These are phyloP conservation scores for Heliconius melpomene DNA, from an alignment of 1,140 invertebrate species.

Conservation along the genomic window DNA sequence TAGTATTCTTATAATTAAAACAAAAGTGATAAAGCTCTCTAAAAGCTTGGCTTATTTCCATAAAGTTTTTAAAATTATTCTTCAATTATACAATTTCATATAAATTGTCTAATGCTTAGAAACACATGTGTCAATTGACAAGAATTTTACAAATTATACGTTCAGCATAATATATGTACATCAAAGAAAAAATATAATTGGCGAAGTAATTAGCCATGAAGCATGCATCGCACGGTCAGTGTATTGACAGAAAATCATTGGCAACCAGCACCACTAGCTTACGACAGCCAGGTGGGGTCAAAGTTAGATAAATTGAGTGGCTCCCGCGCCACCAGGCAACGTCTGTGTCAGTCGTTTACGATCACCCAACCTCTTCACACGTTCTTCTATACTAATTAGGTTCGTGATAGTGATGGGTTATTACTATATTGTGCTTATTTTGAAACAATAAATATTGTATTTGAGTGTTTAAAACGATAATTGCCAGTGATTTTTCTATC, in stretches of 20 bases:
- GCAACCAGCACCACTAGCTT: slow-evolving; percentile 60
- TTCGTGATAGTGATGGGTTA: slow-evolving; percentile 52
- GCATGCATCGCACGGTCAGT: slow-evolving; percentile 67
- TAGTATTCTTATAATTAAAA: slow-evolving; percentile 5
- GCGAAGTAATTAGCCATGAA: slow-evolving; percentile 63
- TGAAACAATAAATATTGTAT: slow-evolving; percentile 3
- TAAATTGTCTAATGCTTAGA: slow-evolving; percentile 24
- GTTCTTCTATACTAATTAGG: slow-evolving; percentile 64
- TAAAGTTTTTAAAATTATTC: slow-evolving; percentile 24
- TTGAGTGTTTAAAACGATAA: slow-evolving; percentile 41
- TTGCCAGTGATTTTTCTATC: slow-evolving; percentile 52
- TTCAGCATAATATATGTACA: slow-evolving; percentile 34
- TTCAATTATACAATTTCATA: slow-evolving; percentile 7
- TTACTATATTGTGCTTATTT: slow-evolving; percentile 25
- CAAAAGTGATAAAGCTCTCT: background rate
- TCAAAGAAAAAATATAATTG: slow-evolving; percentile 64
- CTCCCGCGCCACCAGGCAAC: slow-evolving; percentile 54
- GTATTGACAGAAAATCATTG: slow-evolving; percentile 79
- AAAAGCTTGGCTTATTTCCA: slow-evolving; percentile 51
- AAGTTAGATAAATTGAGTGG: slow-evolving; percentile 77
- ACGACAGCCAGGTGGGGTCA: slow-evolving; percentile 75
- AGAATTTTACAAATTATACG: slow-evolving; percentile 40
- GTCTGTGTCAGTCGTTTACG: slow-evolving; percentile 64
- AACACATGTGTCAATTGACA: slow-evolving; percentile 46
- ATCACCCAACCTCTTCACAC: slow-evolving; percentile 73